Conservation (phyloP, 1,140 invertebrate species). For the Drosophila yakuba region DNA sequence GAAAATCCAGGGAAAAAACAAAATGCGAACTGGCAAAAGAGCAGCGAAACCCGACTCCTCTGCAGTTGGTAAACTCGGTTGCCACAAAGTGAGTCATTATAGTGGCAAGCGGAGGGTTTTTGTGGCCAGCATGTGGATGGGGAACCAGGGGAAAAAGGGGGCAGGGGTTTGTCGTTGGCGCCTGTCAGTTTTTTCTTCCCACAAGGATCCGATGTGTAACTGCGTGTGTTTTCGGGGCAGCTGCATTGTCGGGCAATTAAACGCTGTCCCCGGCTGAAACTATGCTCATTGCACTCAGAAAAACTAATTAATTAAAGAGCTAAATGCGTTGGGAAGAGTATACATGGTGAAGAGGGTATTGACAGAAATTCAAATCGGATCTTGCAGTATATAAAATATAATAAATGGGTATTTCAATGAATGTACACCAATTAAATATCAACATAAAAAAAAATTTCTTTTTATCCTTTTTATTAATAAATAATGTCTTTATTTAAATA, state of each 20-base stretch:
- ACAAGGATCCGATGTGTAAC: constrained; percentile 10
- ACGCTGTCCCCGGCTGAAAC: constrained; percentile 16
- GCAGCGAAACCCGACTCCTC: constrained; percentile 37
- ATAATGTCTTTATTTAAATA: too few species aligned
- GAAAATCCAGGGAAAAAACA: constrained; percentile 1
- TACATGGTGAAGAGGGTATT: background rate
- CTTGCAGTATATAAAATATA: background rate
- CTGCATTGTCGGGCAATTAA: constrained; percentile 41
- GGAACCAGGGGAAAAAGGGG: background rate
- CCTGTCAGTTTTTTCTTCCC: constrained; percentile 35
- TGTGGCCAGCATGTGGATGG: constrained; percentile 16
- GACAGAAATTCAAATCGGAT: background rate
- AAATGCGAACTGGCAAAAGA: constrained; percentile 7
- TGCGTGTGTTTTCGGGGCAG: constrained; percentile 32
- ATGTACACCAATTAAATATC: too few species aligned
- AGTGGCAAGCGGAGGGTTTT: constrained; percentile 29
- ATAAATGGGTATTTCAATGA: too few species aligned
- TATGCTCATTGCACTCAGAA: constrained; percentile 21
- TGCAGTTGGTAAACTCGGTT: constrained; percentile 34
- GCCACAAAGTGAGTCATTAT: constrained; percentile 48
- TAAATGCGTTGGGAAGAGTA: background rate
- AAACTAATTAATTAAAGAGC: background rate
- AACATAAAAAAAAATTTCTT: too few species aligned
- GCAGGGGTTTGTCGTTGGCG: constrained; percentile 29
- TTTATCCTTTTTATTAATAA: too few species aligned